Conservation (phyloP, 2,113 vertebrate species). For the Rhinoptilus africanus region DNA sequence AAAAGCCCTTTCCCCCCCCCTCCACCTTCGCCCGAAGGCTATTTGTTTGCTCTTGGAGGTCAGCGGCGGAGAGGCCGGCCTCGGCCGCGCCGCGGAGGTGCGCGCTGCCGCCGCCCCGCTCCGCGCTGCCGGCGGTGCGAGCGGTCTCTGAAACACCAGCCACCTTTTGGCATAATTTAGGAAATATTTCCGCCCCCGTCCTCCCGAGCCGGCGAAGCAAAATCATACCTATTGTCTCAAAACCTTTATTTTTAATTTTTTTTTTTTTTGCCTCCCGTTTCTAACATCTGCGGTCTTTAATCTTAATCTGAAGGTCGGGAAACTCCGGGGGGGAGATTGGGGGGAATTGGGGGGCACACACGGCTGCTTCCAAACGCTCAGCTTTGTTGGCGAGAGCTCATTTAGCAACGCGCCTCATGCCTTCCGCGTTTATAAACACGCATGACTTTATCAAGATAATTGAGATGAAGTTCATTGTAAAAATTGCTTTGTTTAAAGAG, state of each 20-base stretch:
- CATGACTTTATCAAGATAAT: conserved; percentile 65
- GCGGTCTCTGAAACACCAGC: background rate
- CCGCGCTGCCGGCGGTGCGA: background rate
- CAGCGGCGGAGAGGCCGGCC: background rate
- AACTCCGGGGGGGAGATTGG: background rate
- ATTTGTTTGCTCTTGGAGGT: background rate
- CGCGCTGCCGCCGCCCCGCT: background rate
- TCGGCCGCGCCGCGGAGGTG: background rate
- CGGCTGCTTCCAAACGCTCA: background rate
- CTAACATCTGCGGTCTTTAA: background rate
- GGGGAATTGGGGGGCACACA: background rate
- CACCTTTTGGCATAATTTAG: background rate
- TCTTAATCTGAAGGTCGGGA: background rate
- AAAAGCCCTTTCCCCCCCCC: background rate
- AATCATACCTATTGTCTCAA: background rate
- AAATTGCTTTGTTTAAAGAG: conserved; percentile 56
- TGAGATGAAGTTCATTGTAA: conserved; percentile 82
- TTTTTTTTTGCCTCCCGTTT: background rate
- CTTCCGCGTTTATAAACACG: conserved; percentile 28
- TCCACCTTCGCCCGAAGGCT: rapidly evolving
- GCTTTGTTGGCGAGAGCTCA: background rate
- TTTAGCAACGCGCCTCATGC: background rate
- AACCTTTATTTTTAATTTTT: background rate
- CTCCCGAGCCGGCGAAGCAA: background rate
- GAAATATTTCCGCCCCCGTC: background rate